Base-by-base conservation (phyloP, 2,888 invertebrate species). In the Rambutsinella grinnellia region DNA sequence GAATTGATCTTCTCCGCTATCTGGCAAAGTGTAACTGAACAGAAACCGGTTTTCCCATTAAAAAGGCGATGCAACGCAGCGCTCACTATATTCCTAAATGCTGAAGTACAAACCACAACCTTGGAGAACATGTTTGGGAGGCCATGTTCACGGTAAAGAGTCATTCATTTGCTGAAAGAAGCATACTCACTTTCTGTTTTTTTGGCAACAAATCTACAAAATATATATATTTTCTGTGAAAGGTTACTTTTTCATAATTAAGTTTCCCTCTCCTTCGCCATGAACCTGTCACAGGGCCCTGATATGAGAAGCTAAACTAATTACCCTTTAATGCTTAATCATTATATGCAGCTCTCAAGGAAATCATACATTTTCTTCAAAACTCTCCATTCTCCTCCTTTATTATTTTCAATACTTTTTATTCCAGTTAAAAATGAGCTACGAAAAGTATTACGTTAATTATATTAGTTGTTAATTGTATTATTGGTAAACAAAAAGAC, bases 121-220 rank as follows among this genome's bases (percentile, higher is more conserved):
- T 78, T 78, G 78, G 72, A 57, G 68, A 78, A 72, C 78, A 72
- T 74, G 78, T 78, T 78, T 68, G 49, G 67, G 74, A 78, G 78
- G 78, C 78, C 78, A 78, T 54, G 78, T 74, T 78, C 78, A 78
- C 69, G 78, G 78, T 63, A 60, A 78, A 67, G 69, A 65, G 49
- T 58, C 57, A 71, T 67, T 61, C 49, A 57, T 57, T n/a, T n/a
- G n/a, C n/a, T n/a, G n/a, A n/a, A n/a, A n/a, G n/a, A n/a, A n/a
- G n/a, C n/a, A n/a, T n/a, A n/a, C n/a, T n/a, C n/a, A n/a, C n/a
- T n/a, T n/a, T n/a, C n/a, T n/a, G n/a, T n/a, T n/a, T n/a, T 36
- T 36, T 36, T 36, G 36, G 36, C 36, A 8, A 36, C 6, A 13
- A 36, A 36, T 8, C 13, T 5, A 36, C 13, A 36, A 36, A 36